Percentiles rank a stretch among this genome's conserved stretches.
Conservation (phyloP, 2,113 vertebrate species). For the human region DNA sequence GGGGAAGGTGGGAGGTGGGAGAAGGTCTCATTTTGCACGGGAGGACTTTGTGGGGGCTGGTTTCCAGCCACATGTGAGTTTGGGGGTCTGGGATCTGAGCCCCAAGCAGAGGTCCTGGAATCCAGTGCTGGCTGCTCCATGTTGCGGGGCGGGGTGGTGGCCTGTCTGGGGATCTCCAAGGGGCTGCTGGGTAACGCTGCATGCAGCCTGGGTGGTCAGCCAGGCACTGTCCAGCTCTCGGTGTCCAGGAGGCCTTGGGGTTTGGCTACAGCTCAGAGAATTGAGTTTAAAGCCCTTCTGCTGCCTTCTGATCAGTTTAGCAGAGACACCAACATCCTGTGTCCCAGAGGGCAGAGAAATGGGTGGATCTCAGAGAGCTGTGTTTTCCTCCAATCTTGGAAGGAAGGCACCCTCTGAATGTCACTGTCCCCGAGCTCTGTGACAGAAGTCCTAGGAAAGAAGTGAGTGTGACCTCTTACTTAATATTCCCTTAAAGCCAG, state of each 20-base stretch:
- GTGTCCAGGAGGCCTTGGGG: not conserved
- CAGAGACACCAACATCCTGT: not conserved
- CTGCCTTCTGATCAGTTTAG: not conserved
- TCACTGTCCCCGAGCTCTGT: not conserved
- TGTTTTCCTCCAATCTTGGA: not conserved
- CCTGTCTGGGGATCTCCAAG: not conserved
- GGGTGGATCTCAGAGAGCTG: not conserved
- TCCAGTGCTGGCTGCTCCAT: not conserved
- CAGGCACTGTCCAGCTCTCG: not conserved
- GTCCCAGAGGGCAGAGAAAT: not conserved
- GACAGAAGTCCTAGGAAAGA: not conserved
- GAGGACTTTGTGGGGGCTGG: not conserved
- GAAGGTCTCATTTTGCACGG: slow-evolving; percentile 37
- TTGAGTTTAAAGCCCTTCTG: not conserved
- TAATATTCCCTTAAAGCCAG: not conserved
- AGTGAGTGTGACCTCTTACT: not conserved
- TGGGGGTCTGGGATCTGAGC: not conserved
- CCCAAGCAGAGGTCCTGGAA: not conserved
- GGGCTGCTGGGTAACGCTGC: not conserved
- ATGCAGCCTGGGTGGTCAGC: not conserved
- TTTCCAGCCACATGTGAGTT: not conserved
- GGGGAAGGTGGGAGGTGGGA: slow-evolving; percentile 58
- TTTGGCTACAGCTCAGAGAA: not conserved
- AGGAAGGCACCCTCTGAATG: not conserved
- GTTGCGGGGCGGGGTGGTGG: not conserved